Percentiles rank a stretch among this genome's conserved stretches.
These are phyloP conservation scores for Cephus rjabovi DNA, from an alignment of 2,888 invertebrate species.

Conservation along the genomic window DNA sequence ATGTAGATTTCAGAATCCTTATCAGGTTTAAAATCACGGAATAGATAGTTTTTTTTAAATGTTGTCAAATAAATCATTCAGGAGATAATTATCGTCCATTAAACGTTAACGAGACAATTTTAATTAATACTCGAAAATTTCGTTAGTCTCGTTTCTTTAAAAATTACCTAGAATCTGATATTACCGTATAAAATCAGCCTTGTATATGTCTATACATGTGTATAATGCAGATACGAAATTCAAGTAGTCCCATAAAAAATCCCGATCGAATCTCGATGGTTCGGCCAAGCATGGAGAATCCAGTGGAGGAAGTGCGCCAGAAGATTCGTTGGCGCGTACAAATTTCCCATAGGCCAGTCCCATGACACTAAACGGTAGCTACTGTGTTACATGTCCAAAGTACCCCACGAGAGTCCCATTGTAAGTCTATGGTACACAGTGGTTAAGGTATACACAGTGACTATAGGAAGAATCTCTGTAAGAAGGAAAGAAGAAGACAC, in stretches of 20 bases:
- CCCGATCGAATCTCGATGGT: not conserved
- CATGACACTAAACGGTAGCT: not conserved
- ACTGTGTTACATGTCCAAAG: not conserved
- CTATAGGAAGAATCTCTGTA: conserved; percentile 2
- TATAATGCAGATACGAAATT: too few relatives aligned
- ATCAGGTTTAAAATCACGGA: not conserved
- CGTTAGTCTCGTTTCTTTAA: not conserved
- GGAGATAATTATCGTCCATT: not conserved
- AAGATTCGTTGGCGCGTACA: not conserved
- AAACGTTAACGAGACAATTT: too few relatives aligned
- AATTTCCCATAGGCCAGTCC: conserved; percentile 4
- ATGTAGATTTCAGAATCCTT: not conserved
- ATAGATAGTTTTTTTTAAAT: too few relatives aligned
- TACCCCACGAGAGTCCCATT: not conserved
- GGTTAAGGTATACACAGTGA: not conserved
- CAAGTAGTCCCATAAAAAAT: not conserved
- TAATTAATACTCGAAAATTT: not conserved
- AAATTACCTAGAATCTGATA: not conserved
- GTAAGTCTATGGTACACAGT: not conserved
- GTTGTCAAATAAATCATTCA: too few relatives aligned
- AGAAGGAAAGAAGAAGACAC: conserved; percentile 9
- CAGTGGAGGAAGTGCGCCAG: not conserved
- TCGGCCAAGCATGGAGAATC: not conserved
- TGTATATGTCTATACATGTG: not conserved
- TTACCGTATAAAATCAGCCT: not conserved